Percentiles rank a stretch among this genome's conserved stretches.
Evolutionary conservation across 1,140 invertebrate species (phyloP).

Genomic region (Hirudo medicinalis): DNA sequence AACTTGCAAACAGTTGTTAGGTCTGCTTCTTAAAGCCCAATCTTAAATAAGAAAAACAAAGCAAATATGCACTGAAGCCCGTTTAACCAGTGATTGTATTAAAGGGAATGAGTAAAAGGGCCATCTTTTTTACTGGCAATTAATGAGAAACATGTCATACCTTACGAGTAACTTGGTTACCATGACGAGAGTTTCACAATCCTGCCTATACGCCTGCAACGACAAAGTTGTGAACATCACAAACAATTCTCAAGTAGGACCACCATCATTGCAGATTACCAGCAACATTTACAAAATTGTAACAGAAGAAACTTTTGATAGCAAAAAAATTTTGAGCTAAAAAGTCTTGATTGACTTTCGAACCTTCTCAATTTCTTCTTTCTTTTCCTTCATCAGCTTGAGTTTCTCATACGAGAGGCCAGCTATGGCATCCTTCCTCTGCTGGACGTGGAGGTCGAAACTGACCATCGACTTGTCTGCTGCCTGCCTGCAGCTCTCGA

Average conservation of each 20-base stretch:
- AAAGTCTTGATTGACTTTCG: no score
- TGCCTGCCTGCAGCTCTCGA: not conserved
- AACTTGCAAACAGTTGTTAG: no score
- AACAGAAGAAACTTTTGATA: no score
- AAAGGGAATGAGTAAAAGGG: not conserved
- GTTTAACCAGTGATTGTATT: no score
- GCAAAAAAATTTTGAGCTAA: no score
- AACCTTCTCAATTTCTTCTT: slow-evolving; percentile 25
- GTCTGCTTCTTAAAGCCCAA: not conserved
- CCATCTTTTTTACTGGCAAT: no score
- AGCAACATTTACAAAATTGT: not conserved
- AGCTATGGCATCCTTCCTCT: slow-evolving; percentile 9
- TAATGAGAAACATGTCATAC: not conserved
- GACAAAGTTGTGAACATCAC: not conserved
- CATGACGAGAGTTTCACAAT: slow-evolving; percentile 25
- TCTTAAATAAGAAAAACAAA: no score
- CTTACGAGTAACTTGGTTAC: slow-evolving; percentile 25
- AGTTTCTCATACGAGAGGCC: slow-evolving; percentile 22
- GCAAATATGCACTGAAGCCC: no score
- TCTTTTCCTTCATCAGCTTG: slow-evolving; percentile 22
- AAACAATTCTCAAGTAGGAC: not conserved
- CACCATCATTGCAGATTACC: not conserved
- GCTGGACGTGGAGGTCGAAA: not conserved
- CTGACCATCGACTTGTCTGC: slow-evolving; percentile 2
- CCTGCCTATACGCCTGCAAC: slow-evolving; percentile 25